Evolutionary conservation across 1,140 invertebrate species (phyloP).

Genomic region (Drosophila orosa): DNA sequence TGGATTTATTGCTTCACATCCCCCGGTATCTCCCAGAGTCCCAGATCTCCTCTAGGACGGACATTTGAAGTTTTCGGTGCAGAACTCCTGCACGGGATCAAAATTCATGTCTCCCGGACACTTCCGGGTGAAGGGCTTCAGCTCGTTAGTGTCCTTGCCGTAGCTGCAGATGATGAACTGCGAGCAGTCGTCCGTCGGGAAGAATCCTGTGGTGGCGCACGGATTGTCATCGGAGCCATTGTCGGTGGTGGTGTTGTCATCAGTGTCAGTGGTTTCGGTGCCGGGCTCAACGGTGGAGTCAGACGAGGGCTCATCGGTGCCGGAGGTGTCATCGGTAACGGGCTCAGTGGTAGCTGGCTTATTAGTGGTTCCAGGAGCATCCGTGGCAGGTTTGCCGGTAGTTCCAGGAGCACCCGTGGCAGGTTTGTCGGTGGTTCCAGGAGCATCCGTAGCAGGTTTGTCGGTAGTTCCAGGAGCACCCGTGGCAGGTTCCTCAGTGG

Average conservation of each 20-base stretch:
- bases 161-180: constrained; percentile 54
- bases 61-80: constrained; percentile 24
- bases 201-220: constrained; percentile 53
- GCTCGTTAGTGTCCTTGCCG: not conserved
- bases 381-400: not conserved
- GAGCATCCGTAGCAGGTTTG: not conserved
- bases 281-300: constrained; percentile 16
- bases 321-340: not conserved
- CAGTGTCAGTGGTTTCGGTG: constrained; percentile 13
- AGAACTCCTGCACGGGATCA: constrained; percentile 21
- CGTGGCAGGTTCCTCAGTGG: not conserved
- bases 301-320: not conserved
- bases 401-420: not conserved
- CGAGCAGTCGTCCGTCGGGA: constrained; percentile 34
- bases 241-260: constrained; percentile 4
- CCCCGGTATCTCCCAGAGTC: not conserved
- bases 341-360: too few relatives aligned
- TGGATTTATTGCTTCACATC: constrained; percentile 28
- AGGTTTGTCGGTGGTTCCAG: not conserved
- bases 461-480: not conserved
- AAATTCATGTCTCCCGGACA: constrained; percentile 62
- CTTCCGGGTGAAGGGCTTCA: not conserved
- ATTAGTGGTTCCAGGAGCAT: not conserved
- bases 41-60: not conserved
- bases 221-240: not conserved